Evolutionary conservation across 1,140 invertebrate species (phyloP), one percentile per base, ranked within the genome.

Genomic region (Meteorus sp.): DNA sequence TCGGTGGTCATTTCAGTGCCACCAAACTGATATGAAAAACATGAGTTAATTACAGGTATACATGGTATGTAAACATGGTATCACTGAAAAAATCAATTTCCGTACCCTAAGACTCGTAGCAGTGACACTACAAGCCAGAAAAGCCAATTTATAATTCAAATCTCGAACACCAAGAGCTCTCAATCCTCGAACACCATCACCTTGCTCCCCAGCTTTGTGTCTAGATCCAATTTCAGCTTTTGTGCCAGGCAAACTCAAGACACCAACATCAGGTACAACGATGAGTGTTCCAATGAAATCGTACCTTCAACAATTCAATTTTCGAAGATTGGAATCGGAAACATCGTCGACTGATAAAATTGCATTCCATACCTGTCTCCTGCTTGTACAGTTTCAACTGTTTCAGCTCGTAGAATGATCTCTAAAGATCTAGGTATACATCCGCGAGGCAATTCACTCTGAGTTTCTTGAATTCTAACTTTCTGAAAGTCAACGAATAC

Each of bases 401-500:
- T 88, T 81, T 99, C 97, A 5, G 94, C 95, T 70, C 97, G 83
- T n/a, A 99, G 78, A 65, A 99, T 91, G 22, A 99, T 85, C 82
- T 99, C 97, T 23, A 99, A 85, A 63, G 95, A 96, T 39, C 97
- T 84, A 0, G 98, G 98, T 68, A 99, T 98, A 70, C 93, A 94
- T 20, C 98, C 98, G 62, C 96, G 79, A 1, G 98, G 98, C 19
- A 99, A 79, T 79, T 99, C 98, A 9, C 94, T 88, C 79, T 99
- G 98, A 1, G 94, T 96, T 82, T 99, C 98, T 80, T 99, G 98
- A 64, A 99, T 95, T 62, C 96, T 85, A 4, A 99, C 88, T 84
- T 99, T 99, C 84, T 99, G 98, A 76, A 99, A 99, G 80, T 99
- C 98, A 2, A 99, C 89, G 83, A 99, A 99, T 17, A 88, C 78